Conservation (phyloP, 2,888 invertebrate species). For the Drosophila mercatorum region DNA sequence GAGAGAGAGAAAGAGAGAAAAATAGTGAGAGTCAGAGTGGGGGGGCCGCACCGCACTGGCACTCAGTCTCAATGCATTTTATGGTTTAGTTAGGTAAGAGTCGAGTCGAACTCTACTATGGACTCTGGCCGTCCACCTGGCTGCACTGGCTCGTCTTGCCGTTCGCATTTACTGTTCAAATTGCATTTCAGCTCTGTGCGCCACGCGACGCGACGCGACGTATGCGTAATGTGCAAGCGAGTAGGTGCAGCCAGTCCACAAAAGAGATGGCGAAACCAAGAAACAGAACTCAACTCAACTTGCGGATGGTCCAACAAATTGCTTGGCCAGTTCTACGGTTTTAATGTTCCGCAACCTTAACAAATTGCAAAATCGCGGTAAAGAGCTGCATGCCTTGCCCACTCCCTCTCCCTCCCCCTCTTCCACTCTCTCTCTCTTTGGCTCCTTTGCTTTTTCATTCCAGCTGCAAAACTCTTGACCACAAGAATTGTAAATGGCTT, state of each 20-base stretch:
- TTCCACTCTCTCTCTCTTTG: neutral
- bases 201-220: conserved; percentile 59
- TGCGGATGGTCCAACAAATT: conserved; percentile 47
- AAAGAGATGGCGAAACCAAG: conserved; percentile 6
- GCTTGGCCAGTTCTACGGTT: conserved; percentile 33
- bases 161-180: conserved; percentile 50
- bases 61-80: conserved; percentile 1
- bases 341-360: conserved; percentile 40
- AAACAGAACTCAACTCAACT: conserved; percentile 14
- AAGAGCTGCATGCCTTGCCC: conserved; percentile 5
- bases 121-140: conserved; percentile 8
- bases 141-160: conserved; percentile 24
- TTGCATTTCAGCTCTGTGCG: conserved; percentile 42
- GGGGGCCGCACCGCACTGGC: neutral
- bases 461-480: conserved; percentile 14
- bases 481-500: conserved; percentile 18
- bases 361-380: conserved; percentile 50
- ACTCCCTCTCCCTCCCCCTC: neutral
- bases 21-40: neutral
- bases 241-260: conserved; percentile 2
- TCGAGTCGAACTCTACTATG: conserved; percentile 5
- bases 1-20: too few relatives aligned
- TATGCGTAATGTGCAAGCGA: conserved; percentile 63
- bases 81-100: conserved; percentile 7
- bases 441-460: neutral